These are phyloP conservation scores for Coecobrya sp. DNA, from an alignment of 2,888 invertebrate species.

Conservation along the genomic window DNA sequence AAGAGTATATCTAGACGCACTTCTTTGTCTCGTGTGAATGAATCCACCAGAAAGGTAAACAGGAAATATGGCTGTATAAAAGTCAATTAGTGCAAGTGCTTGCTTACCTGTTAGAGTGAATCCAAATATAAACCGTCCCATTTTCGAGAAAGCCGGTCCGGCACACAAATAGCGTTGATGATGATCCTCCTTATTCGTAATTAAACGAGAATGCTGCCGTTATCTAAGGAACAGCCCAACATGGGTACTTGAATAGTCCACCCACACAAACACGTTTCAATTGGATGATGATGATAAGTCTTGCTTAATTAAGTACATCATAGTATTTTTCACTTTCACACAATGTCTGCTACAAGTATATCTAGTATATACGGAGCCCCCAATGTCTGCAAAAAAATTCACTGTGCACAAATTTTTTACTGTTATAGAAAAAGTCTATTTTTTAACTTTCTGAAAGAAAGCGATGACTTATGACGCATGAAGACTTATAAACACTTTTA, in stretches of 20 bases:
- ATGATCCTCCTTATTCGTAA: background rate
- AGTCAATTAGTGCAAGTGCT: background rate
- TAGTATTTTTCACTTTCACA: background rate
- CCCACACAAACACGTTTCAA: too few relatives aligned
- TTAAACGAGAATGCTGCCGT: too few relatives aligned
- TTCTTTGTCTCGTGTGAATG: slow-evolving; percentile 26
- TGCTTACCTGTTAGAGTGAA: slow-evolving; percentile 84
- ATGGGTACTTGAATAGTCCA: too few relatives aligned
- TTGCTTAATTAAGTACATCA: background rate
- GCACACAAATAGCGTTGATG: background rate
- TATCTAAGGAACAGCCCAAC: too few relatives aligned
- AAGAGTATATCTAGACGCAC: background rate
- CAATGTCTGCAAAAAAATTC: too few relatives aligned
- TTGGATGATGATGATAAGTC: too few relatives aligned
- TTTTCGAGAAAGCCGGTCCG: slow-evolving; percentile 61
- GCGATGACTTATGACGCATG: too few relatives aligned
- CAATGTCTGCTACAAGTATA: too few relatives aligned
- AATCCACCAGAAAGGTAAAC: background rate
- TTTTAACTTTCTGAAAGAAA: too few relatives aligned
- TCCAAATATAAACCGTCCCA: slow-evolving; percentile 84
- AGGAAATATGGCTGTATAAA: slow-evolving; percentile 12
- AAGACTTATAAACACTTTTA: slow-evolving; percentile 22
- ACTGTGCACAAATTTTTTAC: too few relatives aligned
- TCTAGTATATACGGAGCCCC: too few relatives aligned
- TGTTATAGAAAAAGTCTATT: too few relatives aligned